Base-by-base conservation (phyloP, 2,888 invertebrate species). In the Hedya salicella region DNA sequence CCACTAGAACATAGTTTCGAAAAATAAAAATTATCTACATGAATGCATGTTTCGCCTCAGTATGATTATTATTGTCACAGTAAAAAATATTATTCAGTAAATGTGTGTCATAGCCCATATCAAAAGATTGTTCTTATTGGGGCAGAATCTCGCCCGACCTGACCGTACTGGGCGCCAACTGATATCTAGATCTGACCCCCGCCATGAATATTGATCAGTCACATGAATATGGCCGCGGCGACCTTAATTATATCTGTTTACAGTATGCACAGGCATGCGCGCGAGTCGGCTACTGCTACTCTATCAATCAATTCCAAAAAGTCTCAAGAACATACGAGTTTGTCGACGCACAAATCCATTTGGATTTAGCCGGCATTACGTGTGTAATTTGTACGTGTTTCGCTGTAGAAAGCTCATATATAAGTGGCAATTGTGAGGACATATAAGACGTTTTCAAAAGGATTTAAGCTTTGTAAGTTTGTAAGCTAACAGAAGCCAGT, bases 191-290 rank as follows among this genome's bases (percentile, higher is more conserved):
- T 83, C 78, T 87, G 82, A 88, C 86, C 85, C 76, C 63, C 60
- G 73, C 73, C 76, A 78, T 83, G 81, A 83, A 87, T 86, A 88
- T 86, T 85, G 85, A 88, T 86, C 80, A 75, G 69, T 75, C 71
- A 75, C 77, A 82, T 82, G 79, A 80, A 80, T 82, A 84, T 81
- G 80, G 79, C 80, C 76, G 80, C 70, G 69, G 70, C 80, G 86
- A 81, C 87, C 85, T 85, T 86, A 87, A 88, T 87, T 84, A 85
- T 78, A 81, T 81, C 80, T 85, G 82, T 85, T 83, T 81, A 83
- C 79, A 79, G 78, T 80, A 82, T 85, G 80, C 82, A 76, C 70
- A 77, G 78, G 69, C 83, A 81, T 76, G 85, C 80, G 78, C 83
- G 78, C 76, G 78, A 42, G 25, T 3, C 68, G 69, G 46, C 44